Conservation (phyloP, 2,888 invertebrate species). For the Pterostichus madidus region DNA sequence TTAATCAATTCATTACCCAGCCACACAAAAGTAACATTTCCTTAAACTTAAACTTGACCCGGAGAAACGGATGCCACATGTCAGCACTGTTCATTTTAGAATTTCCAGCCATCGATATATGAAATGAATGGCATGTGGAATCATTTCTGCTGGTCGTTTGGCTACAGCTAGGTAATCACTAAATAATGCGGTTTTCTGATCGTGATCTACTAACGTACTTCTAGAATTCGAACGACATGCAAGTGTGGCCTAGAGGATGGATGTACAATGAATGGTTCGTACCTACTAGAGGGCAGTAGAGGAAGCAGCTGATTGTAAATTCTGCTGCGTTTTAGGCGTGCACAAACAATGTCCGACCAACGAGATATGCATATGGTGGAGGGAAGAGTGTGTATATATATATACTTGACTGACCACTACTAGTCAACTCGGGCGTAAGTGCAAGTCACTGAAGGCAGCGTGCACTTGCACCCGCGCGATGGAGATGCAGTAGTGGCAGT, state of each 20-base stretch:
- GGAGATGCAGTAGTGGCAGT: constrained; percentile 7
- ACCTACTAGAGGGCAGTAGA: constrained; percentile 65
- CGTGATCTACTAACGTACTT: constrained; percentile 37
- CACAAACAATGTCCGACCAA: constrained; percentile 65
- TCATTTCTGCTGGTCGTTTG: neutral
- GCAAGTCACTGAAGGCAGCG: constrained; percentile 1
- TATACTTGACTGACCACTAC: constrained; percentile 59
- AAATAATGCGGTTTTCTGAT: constrained; percentile 35
- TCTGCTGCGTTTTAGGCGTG: constrained; percentile 61
- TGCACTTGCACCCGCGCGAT: constrained; percentile 14
- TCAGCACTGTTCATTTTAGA: constrained; percentile 3
- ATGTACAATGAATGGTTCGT: constrained; percentile 63
- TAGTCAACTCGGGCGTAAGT: constrained; percentile 21
- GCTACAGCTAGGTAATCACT: constrained; percentile 26
- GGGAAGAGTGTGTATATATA: constrained; percentile 47
- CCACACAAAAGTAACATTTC: constrained; percentile 6
- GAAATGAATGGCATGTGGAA: neutral
- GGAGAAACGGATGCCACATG: constrained; percentile 12
- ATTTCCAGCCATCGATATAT: constrained; percentile 33
- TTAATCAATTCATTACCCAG: constrained; percentile 22
- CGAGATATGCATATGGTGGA: constrained; percentile 66
- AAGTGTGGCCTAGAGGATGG: constrained; percentile 55
- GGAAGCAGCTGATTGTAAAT: constrained; percentile 64
- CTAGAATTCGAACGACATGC: constrained; percentile 52
- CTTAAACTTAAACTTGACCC: constrained; percentile 17